phyloP scores from a whole-genome alignment of 2,113 vertebrate species.

The Petaurus breviceps region DNA sequence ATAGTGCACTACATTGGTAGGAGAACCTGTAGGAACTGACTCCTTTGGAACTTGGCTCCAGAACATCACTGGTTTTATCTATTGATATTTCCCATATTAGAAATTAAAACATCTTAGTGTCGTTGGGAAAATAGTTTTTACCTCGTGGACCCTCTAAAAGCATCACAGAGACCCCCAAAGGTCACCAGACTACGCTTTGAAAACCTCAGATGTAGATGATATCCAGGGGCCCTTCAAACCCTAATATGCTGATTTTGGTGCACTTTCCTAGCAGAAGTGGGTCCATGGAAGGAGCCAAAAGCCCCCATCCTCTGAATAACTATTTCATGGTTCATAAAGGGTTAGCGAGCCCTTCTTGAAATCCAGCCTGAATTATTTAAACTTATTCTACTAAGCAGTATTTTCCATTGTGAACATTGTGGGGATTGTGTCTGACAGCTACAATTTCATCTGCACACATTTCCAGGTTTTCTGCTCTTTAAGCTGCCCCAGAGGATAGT shows the following conservation, averaged over 20 bases:
- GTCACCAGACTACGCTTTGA: not conserved
- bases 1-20: too few species aligned
- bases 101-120: not conserved
- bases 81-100: not conserved
- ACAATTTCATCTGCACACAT: constrained; percentile 69
- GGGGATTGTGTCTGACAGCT: constrained; percentile 66
- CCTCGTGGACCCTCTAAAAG: not conserved
- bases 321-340: constrained; percentile 55
- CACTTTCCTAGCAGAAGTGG: not conserved
- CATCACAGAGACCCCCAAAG: not conserved
- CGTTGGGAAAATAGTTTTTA: not conserved
- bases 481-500: constrained; percentile 78
- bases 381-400: constrained; percentile 56
- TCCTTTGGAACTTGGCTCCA: not conserved
- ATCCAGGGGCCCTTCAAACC: not conserved
- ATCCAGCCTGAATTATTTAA: constrained; percentile 6
- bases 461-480: constrained; percentile 75
- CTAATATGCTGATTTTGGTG: not conserved
- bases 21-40: not conserved
- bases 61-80: not conserved
- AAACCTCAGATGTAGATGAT: not conserved
- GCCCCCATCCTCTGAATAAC: not conserved
- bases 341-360: not conserved
- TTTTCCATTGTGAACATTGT: constrained; percentile 69
- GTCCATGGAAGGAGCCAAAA: not conserved